phyloP scores from a whole-genome alignment of 2,113 vertebrate genomes.

The Corydoras sp. region DNA sequence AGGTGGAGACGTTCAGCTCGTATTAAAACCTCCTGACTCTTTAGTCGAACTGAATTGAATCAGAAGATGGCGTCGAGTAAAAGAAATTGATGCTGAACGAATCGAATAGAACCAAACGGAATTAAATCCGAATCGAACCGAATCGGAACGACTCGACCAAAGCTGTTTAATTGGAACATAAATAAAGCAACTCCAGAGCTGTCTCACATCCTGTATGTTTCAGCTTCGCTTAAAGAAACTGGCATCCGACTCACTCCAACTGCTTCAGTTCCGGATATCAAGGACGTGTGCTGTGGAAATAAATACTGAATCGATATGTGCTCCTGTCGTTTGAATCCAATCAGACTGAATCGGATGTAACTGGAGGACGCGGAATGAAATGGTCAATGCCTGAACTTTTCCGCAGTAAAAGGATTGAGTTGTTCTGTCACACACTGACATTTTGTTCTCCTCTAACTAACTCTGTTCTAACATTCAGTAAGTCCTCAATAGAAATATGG shows the following conservation, averaged over 20 bases:
- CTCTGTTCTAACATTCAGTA: constrained; percentile 21
- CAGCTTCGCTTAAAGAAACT: too few species aligned
- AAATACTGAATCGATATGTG: background rate
- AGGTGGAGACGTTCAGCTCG: too few species aligned
- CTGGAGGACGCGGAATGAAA: background rate
- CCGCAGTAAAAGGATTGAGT: background rate
- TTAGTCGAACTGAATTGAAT: background rate
- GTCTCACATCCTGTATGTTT: too few species aligned
- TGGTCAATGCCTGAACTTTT: background rate
- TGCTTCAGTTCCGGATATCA: background rate
- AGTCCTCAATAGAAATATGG: constrained; percentile 18
- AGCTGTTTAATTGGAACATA: too few species aligned
- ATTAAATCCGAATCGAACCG: background rate
- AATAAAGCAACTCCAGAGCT: too few species aligned
- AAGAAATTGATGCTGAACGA: too few species aligned
- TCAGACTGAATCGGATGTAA: background rate
- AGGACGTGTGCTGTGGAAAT: background rate
- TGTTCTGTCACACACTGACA: background rate
- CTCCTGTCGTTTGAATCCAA: background rate
- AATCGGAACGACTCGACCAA: background rate
- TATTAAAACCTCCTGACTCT: too few species aligned
- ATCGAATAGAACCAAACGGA: too few species aligned
- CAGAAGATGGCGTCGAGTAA: too few species aligned
- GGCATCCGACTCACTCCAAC: background rate
- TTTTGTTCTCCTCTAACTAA: constrained; percentile 1